Percentiles rank a stretch among this genome's conserved stretches.
These are phyloP conservation scores for Grantiella picta DNA, from an alignment of 2,113 vertebrate species.

Conservation along the genomic window DNA sequence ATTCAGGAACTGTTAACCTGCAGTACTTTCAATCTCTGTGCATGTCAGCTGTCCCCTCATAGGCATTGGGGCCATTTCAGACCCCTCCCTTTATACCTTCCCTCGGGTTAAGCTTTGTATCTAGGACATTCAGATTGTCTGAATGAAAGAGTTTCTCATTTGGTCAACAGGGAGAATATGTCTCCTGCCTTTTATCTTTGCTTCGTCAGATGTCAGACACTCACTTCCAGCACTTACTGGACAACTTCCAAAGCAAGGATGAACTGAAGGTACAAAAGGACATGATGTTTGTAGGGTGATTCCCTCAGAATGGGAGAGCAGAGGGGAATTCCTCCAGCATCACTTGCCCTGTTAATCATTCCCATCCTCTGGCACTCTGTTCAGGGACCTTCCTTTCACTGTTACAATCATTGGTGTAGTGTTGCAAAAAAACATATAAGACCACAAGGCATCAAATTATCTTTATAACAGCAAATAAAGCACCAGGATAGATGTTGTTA, in stretches of 20 bases:
- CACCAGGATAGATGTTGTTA: background rate
- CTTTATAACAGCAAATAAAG: background rate
- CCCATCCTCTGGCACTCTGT: background rate
- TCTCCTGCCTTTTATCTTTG: constrained; percentile 95
- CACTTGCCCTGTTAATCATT: background rate
- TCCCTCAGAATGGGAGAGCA: background rate
- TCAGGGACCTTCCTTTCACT: background rate
- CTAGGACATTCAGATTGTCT: background rate
- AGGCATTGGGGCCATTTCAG: constrained; percentile 75
- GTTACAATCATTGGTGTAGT: background rate
- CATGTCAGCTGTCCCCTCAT: constrained; percentile 59
- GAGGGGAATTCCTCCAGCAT: background rate
- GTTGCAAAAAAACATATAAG: background rate
- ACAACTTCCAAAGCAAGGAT: constrained; percentile 98
- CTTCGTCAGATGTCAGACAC: constrained; percentile 97
- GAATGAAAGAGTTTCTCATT: constrained; percentile 48
- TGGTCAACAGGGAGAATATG: constrained; percentile 90
- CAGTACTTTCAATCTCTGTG: constrained; percentile 29
- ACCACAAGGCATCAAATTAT: background rate
- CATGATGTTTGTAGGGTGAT: background rate
- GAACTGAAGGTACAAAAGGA: constrained; percentile 87
- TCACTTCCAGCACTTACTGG: constrained; percentile 93
- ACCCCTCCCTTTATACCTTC: constrained; percentile 67
- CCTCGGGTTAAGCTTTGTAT: constrained; percentile 31
- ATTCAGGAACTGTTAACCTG: background rate